Conservation (phyloP, 2,113 vertebrate genomes). For the Haemorhous mexicanus region DNA sequence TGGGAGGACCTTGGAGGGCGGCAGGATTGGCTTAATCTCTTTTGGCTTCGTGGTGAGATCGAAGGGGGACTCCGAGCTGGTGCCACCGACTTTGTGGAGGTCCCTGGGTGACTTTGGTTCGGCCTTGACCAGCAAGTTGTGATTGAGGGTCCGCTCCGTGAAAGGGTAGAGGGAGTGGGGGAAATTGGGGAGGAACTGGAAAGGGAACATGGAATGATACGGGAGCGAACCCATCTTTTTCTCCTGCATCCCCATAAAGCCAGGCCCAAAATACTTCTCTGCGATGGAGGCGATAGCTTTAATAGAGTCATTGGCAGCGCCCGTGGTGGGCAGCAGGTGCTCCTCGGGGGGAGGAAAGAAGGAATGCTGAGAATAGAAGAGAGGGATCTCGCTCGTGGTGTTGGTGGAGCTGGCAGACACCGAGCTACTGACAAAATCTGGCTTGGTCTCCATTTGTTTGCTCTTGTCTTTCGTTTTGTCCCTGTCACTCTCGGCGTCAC, state of each 20-base stretch:
- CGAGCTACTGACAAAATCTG: constrained; percentile 74
- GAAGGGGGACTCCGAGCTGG: constrained; percentile 87
- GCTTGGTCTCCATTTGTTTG: constrained; percentile 74
- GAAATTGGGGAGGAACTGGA: constrained; percentile 94
- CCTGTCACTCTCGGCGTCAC: constrained; percentile 89
- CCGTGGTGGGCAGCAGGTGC: constrained; percentile 85
- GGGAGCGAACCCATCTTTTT: constrained; percentile 94
- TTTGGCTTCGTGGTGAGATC: constrained; percentile 97
- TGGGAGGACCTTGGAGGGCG: constrained; percentile 70
- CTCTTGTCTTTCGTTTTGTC: constrained; percentile 77
- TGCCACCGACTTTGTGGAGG: constrained; percentile 82
- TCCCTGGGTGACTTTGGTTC: constrained; percentile 95
- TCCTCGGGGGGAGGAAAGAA: constrained; percentile 96
- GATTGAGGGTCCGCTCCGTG: constrained; percentile 87
- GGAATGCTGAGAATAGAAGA: constrained; percentile 89
- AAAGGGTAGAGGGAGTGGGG: constrained; percentile 94
- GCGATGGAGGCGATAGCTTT: constrained; percentile 98
- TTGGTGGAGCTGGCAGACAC: constrained; percentile 75
- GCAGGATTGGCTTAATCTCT: constrained; percentile 81
- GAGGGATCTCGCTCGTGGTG: constrained; percentile 78
- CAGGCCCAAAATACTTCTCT: constrained; percentile 97
- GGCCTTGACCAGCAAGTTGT: constrained; percentile 91
- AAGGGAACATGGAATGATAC: constrained; percentile 96
- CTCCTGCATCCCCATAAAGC: constrained; percentile 94
- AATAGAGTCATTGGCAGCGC: constrained; percentile 92